phyloP scores from a whole-genome alignment of 2,797 vertebrate species.

The Champsocephalus esox region DNA sequence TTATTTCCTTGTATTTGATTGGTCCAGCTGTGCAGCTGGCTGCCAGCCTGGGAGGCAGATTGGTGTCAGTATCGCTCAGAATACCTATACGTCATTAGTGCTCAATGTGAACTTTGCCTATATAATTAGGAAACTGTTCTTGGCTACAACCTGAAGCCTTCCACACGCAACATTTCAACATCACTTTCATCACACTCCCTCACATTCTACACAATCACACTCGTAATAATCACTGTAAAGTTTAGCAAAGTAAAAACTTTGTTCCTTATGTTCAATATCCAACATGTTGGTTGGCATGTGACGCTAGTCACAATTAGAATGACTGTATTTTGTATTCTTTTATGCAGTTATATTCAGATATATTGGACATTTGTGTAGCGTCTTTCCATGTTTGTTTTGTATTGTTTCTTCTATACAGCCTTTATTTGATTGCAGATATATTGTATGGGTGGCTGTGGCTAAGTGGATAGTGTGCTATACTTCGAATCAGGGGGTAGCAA shows the following conservation, averaged over 20 bases:
- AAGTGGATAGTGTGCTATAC: no score
- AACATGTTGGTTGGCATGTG: constrained; percentile 4
- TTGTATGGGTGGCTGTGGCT: no score
- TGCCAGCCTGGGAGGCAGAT: constrained; percentile 39
- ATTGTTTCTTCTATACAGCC: no score
- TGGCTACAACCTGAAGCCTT: constrained; percentile 8
- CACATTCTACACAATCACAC: neutral
- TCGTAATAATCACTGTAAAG: neutral
- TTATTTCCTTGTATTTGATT: constrained; percentile 46
- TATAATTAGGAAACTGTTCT: constrained; percentile 9
- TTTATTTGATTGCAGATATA: no score
- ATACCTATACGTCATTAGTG: constrained; percentile 42
- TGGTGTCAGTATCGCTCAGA: constrained; percentile 49
- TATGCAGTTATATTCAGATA: no score
- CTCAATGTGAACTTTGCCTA: constrained; percentile 44
- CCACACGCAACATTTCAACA: neutral
- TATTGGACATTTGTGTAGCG: no score
- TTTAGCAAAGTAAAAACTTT: neutral
- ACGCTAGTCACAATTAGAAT: no score
- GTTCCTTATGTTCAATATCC: neutral
- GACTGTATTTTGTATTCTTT: no score
- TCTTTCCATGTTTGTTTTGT: no score
- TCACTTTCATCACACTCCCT: constrained; percentile 2
- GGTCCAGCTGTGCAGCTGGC: constrained; percentile 58
- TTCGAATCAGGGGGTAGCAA: no score